Conservation (phyloP, 2,888 invertebrate species). For the Eledona agricola region DNA sequence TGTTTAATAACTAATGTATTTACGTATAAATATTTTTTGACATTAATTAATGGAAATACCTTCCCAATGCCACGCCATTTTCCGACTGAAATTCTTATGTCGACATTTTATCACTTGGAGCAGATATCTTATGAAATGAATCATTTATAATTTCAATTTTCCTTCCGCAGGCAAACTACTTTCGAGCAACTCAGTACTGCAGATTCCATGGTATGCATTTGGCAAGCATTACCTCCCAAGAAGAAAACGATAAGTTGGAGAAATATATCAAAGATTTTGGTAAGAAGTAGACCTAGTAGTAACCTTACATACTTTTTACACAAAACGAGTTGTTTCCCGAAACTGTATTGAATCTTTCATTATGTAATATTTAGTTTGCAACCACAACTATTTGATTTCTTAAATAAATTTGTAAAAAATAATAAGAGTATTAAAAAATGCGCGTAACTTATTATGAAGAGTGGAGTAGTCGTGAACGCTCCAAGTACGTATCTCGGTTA, state of each 20-base stretch:
- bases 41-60: too few relatives aligned
- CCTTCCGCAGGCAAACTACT: constrained; percentile 87
- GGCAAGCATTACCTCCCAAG: constrained; percentile 88
- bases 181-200: constrained; percentile 90
- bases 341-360: constrained; percentile 7
- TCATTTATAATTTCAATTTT: constrained; percentile 30
- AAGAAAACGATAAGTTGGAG: constrained; percentile 89
- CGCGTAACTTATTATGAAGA: constrained; percentile 1
- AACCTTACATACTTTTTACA: constrained; percentile 3
- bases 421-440: background rate
- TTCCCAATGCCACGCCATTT: too few relatives aligned
- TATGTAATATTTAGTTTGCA: background rate
- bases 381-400: background rate
- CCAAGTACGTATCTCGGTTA: too few relatives aligned
- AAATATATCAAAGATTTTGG: constrained; percentile 91
- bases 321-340: too few relatives aligned
- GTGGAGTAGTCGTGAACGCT: too few relatives aligned
- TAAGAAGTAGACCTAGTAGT: constrained; percentile 58
- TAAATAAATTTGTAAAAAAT: background rate
- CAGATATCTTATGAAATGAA: constrained; percentile 22
- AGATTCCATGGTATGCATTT: constrained; percentile 93
- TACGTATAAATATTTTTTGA: too few relatives aligned
- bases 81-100: too few relatives aligned
- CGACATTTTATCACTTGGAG: constrained; percentile 15
- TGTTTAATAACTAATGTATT: too few relatives aligned